phyloP scores from a whole-genome alignment of 2,113 vertebrate species.

The Vulpes lagopus region DNA sequence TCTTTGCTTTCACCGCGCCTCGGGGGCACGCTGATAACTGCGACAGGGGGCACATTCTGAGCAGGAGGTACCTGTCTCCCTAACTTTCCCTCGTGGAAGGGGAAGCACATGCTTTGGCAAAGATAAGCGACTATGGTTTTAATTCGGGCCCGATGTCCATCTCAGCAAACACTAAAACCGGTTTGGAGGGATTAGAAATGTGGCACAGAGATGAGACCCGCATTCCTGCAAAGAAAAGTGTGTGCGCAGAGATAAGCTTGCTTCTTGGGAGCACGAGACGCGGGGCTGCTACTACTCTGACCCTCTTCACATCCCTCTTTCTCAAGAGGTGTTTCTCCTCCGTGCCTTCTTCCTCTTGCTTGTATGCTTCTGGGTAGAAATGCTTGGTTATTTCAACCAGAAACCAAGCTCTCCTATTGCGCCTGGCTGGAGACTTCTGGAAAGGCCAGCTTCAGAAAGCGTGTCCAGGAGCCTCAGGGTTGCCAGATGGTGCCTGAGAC shows the following conservation, averaged over 20 bases:
- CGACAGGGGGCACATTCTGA: not conserved
- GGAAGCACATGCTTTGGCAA: not conserved
- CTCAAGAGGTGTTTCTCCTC: not conserved
- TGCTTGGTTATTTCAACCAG: not conserved
- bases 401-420: not conserved
- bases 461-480: not conserved
- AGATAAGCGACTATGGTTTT: conserved; percentile 62
- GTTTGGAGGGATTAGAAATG: conserved; percentile 49
- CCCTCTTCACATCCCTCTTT: not conserved
- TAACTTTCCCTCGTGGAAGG: not conserved
- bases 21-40: conserved; percentile 25
- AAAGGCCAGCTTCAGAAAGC: not conserved
- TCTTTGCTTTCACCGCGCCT: conserved; percentile 38
- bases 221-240: not conserved
- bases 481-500: not conserved
- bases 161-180: conserved; percentile 65
- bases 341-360: not conserved
- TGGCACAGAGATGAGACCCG: not conserved
- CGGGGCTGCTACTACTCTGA: not conserved
- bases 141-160: not conserved
- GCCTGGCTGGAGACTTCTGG: conserved; percentile 50
- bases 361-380: not conserved
- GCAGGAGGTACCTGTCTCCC: not conserved
- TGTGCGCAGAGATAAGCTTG: not conserved
- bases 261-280: not conserved